Conservation (phyloP, 2,888 invertebrate genomes). For the Arenicola marina region DNA sequence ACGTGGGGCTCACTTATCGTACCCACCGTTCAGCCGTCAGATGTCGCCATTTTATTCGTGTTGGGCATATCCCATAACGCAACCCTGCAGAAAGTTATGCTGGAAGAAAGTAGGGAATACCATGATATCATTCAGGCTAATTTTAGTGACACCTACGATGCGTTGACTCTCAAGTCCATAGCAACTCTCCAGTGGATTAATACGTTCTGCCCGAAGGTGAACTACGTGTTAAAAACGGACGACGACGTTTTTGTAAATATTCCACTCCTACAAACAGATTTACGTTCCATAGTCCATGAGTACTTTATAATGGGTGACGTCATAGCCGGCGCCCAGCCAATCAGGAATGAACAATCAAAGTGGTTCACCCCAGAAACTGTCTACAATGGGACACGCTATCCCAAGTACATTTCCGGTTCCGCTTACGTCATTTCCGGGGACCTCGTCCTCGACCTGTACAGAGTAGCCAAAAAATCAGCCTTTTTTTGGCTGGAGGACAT, state of each 20-base stretch:
- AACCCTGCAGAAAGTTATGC: background rate
- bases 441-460: constrained; percentile 16
- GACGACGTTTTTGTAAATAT: constrained; percentile 9
- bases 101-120: background rate
- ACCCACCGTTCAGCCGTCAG: too few species aligned
- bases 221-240: constrained; percentile 7
- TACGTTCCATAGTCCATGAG: constrained; percentile 2
- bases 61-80: background rate
- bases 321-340: constrained; percentile 11
- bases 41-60: background rate
- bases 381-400: constrained; percentile 8
- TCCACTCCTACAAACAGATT: constrained; percentile 1
- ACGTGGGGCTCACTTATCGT: constrained; percentile 8
- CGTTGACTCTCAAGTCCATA: constrained; percentile 8
- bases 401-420: constrained; percentile 27
- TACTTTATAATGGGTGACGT: constrained; percentile 13
- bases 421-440: constrained; percentile 32
- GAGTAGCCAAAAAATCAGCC: constrained; percentile 1
- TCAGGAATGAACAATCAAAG: constrained; percentile 2
- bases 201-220: background rate
- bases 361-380: constrained; percentile 4
- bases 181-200: constrained; percentile 8
- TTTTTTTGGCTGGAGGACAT: constrained; percentile 74
- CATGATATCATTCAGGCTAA: constrained; percentile 6
- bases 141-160: constrained; percentile 2